Evolutionary conservation across 2,888 invertebrate species (phyloP).

Genomic region (Drosophila prostipennis): DNA sequence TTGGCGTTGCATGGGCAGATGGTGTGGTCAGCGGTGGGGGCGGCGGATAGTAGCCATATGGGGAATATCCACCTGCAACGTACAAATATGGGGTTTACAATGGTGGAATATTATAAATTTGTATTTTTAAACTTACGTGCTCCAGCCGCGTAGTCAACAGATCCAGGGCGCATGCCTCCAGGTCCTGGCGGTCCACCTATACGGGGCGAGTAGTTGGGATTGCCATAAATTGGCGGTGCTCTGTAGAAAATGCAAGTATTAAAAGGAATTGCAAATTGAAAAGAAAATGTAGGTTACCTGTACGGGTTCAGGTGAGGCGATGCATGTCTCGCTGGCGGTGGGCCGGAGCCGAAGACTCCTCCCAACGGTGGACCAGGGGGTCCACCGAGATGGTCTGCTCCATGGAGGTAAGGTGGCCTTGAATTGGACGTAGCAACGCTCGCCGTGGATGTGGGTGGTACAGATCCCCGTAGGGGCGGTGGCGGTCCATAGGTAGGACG

Average conservation of each 20-base stretch:
- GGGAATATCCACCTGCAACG: slow-evolving; percentile 68
- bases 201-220: slow-evolving; percentile 82
- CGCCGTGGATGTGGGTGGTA: slow-evolving; percentile 54
- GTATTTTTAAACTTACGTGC: slow-evolving; percentile 70
- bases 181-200: slow-evolving; percentile 70
- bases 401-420: slow-evolving; percentile 65
- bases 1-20: slow-evolving; percentile 67
- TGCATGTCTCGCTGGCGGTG: slow-evolving; percentile 81
- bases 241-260: slow-evolving; percentile 11
- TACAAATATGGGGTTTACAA: too few species aligned
- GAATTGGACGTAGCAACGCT: slow-evolving; percentile 43
- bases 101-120: too few species aligned
- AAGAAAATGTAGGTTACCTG: slow-evolving; percentile 54
- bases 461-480: slow-evolving; percentile 78
- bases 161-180: slow-evolving; percentile 68
- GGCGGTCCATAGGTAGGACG: slow-evolving; percentile 84
- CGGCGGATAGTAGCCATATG: slow-evolving; percentile 82
- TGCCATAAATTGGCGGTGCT: slow-evolving; percentile 82
- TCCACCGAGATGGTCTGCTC: slow-evolving; percentile 66
- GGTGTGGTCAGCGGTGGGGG: slow-evolving; percentile 78
- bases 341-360: slow-evolving; percentile 62
- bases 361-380: slow-evolving; percentile 49
- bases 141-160: slow-evolving; percentile 75
- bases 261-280: too few species aligned
- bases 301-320: slow-evolving; percentile 82